phyloP scores from a whole-genome alignment of 2,113 vertebrate genomes.

The Pionites leucogaster region DNA sequence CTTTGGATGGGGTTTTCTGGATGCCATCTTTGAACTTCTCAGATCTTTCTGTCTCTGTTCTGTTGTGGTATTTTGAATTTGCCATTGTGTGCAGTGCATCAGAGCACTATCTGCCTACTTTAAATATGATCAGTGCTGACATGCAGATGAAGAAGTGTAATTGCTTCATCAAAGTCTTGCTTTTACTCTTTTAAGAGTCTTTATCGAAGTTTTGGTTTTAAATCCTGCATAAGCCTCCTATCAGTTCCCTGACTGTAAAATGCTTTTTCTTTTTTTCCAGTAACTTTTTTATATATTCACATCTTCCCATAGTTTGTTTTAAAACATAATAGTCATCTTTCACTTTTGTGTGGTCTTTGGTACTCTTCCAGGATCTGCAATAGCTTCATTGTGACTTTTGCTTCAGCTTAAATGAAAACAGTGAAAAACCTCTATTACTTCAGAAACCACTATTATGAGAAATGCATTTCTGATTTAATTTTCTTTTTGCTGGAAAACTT shows the following conservation, averaged over 20 bases:
- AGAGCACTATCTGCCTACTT: not conserved
- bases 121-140: not conserved
- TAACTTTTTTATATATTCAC: not conserved
- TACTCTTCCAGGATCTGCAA: not conserved
- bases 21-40: not conserved
- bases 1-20: not conserved
- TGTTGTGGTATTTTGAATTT: not conserved
- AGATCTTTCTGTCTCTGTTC: not conserved
- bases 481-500: not conserved
- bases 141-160: not conserved
- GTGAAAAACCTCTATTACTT: not conserved
- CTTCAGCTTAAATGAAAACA: not conserved
- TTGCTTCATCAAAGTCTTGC: not conserved
- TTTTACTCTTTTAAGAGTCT: not conserved
- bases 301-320: not conserved
- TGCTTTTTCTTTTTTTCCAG: not conserved
- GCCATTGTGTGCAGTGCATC: not conserved
- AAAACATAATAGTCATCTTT: not conserved
- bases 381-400: not conserved
- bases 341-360: not conserved
- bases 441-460: not conserved
- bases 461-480: not conserved
- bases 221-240: not conserved
- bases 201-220: not conserved
- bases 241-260: not conserved